Evolutionary conservation across 2,888 invertebrate species (phyloP).

Genomic region (Chesias legatella): DNA sequence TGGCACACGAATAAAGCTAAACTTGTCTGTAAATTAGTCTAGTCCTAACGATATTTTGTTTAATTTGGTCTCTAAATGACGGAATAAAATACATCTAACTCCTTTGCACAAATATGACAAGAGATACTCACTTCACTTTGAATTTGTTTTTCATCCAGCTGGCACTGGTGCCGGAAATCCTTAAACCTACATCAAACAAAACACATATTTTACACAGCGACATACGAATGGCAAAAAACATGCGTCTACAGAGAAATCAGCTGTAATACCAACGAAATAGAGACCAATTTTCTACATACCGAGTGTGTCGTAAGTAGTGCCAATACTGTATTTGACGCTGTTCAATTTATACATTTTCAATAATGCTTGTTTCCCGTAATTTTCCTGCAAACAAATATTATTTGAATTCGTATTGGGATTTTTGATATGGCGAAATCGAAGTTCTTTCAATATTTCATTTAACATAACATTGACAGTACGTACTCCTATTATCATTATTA

Average conservation of each 20-base stretch:
- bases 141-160: conserved; percentile 59
- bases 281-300: conserved; percentile 31
- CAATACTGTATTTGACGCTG: conserved; percentile 50
- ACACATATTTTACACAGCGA: conserved; percentile 15
- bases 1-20: too few species aligned
- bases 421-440: not conserved
- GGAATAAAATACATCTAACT: too few species aligned
- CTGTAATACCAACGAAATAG: not conserved
- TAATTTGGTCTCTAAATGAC: too few species aligned
- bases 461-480: too few species aligned
- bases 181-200: conserved; percentile 41
- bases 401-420: conserved; percentile 4
- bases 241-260: not conserved
- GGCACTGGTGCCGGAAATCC: conserved; percentile 59
- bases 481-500: too few species aligned
- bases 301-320: conserved; percentile 54
- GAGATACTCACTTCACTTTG: conserved; percentile 46
- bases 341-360: conserved; percentile 46
- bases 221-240: conserved; percentile 5
- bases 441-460: not conserved
- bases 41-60: too few species aligned
- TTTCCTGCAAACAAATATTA: conserved; percentile 52
- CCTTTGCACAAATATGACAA: too few species aligned
- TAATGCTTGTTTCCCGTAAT: conserved; percentile 63
- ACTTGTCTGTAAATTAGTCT: too few species aligned